Evolutionary conservation across 2,113 vertebrate genomes (phyloP).

Genomic region (human): GRCh38 chr15:92887501-92888000

Average conservation of each 20-base stretch:
- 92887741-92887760: too few relatives aligned
- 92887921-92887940: neutral
- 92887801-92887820: neutral
- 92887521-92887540: neutral
- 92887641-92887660: neutral
- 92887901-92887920: neutral
- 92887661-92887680: neutral
- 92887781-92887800: neutral
- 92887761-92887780: neutral
- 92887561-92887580: neutral
- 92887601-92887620: neutral
- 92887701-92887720: neutral
- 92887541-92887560: neutral
- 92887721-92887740: neutral
- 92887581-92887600: neutral
- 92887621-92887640: neutral
- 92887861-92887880: neutral
- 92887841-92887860: neutral
- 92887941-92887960: conserved; percentile 12
- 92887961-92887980: neutral
- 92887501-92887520: neutral
- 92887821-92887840: neutral
- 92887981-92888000: neutral
- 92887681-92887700: neutral
- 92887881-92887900: neutral